Conservation (phyloP, 2,797 vertebrate species). For the Corythornis leucogaster region DNA sequence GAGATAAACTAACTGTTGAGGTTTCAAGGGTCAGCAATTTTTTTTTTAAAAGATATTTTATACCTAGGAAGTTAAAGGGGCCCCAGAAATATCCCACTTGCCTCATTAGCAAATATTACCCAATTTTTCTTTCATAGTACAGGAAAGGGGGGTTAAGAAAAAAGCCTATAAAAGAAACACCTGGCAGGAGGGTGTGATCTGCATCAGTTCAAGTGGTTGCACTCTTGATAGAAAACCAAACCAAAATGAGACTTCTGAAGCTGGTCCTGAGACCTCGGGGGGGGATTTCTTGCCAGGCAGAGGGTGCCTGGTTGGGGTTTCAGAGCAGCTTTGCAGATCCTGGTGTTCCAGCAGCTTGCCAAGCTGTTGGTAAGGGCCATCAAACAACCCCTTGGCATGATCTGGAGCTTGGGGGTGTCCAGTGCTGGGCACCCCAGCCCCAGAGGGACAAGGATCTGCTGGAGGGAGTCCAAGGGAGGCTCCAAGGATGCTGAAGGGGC, state of each 20-base stretch:
- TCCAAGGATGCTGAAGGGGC: too few species aligned
- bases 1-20: constrained; percentile 22
- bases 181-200: constrained; percentile 59
- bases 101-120: constrained; percentile 69
- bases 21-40: constrained; percentile 64
- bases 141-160: constrained; percentile 16
- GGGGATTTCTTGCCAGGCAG: neutral
- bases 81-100: constrained; percentile 32
- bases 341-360: neutral
- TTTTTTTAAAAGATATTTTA: constrained; percentile 26
- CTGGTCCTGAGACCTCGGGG: neutral
- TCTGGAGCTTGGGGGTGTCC: too few species aligned
- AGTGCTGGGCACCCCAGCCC: too few species aligned
- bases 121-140: constrained; percentile 40
- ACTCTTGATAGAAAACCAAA: constrained; percentile 32
- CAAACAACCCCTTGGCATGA: too few species aligned
- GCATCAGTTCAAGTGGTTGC: constrained; percentile 50
- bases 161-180: constrained; percentile 57
- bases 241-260: neutral
- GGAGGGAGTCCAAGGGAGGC: too few species aligned
- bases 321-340: neutral
- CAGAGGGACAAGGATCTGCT: too few species aligned
- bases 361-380: too few species aligned
- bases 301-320: neutral
- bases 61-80: constrained; percentile 21